Evolutionary conservation across 30 jellyfish, hydroid and myxozoan species (phyloP).

Genomic region (Cassiopea andromeda): DNA sequence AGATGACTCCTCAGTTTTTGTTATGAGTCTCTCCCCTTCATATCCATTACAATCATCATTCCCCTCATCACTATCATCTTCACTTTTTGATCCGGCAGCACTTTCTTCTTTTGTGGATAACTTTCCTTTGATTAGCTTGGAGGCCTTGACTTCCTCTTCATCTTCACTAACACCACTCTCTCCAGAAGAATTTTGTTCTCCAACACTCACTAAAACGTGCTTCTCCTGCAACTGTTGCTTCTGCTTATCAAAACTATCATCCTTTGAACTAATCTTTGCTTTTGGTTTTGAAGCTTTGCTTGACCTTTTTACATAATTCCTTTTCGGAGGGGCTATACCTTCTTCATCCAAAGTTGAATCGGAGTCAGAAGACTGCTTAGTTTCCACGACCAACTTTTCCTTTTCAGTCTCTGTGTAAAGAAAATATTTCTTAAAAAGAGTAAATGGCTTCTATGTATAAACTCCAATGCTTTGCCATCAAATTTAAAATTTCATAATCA

Average conservation of each 20-base stretch:
- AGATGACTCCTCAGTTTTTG: slow-evolving; percentile 23
- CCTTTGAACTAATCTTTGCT: slow-evolving; percentile 34
- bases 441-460: not conserved
- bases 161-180: slow-evolving; percentile 57
- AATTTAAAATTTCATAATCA: too few relatives aligned
- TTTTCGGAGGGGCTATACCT: slow-evolving; percentile 40
- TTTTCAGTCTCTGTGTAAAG: not conserved
- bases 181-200: not conserved
- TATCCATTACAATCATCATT: not conserved
- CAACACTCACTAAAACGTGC: not conserved
- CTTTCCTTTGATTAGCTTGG: slow-evolving; percentile 23
- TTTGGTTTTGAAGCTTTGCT: not conserved
- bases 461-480: not conserved
- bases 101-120: slow-evolving; percentile 48
- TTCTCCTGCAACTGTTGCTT: slow-evolving; percentile 26
- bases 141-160: slow-evolving; percentile 47
- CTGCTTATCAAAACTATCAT: slow-evolving; percentile 71
- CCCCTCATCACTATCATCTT: slow-evolving; percentile 39
- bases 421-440: not conserved
- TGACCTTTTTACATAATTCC: not conserved
- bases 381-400: slow-evolving; percentile 15
- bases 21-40: slow-evolving; percentile 12
- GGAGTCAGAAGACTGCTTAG: slow-evolving; percentile 28
- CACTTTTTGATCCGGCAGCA: slow-evolving; percentile 45
- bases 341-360: slow-evolving; percentile 48